phyloP scores from a whole-genome alignment of 2,888 invertebrate species.

The Abscondita cerata region DNA sequence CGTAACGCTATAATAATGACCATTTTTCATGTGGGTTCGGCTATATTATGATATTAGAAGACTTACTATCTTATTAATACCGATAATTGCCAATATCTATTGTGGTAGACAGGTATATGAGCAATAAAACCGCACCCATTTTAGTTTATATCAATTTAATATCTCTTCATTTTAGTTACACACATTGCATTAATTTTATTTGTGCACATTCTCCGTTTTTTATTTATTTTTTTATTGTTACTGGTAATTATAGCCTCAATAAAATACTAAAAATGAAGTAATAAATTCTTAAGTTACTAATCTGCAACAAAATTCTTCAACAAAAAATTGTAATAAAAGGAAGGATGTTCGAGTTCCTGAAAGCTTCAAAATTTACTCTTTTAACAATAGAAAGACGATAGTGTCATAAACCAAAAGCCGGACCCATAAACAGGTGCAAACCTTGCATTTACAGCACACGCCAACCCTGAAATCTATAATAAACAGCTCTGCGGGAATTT shows the following conservation, averaged over 20 bases:
- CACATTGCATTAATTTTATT: not conserved
- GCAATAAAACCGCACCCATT: conserved; percentile 55
- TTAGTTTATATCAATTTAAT: conserved; percentile 46
- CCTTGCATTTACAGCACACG: conserved; percentile 45
- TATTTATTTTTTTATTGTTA: conserved; percentile 2
- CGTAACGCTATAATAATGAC: conserved; percentile 9
- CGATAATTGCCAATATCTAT: conserved; percentile 51
- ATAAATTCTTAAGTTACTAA: conserved; percentile 13
- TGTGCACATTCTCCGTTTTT: no score
- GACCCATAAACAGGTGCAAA: conserved; percentile 54
- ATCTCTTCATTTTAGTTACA: not conserved
- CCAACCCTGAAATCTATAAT: conserved; percentile 40
- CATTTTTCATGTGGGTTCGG: conserved; percentile 20
- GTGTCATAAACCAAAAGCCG: conserved; percentile 48
- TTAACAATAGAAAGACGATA: conserved; percentile 39
- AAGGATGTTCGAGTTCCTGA: conserved; percentile 16
- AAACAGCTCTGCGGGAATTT: conserved; percentile 44
- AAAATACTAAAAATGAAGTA: conserved; percentile 8
- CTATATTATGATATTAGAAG: conserved; percentile 54
- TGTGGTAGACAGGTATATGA: conserved; percentile 50
- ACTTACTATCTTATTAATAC: conserved; percentile 54
- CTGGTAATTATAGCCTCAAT: conserved; percentile 3
- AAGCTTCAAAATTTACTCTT: conserved; percentile 28
- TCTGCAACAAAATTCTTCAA: conserved; percentile 13
- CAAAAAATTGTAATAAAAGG: conserved; percentile 12